A percentile compares a stretch with the other conserved stretches of the same genome.
Evolutionary conservation across 2,888 invertebrate genomes (phyloP).

Genomic region (Selenia dentaria): DNA sequence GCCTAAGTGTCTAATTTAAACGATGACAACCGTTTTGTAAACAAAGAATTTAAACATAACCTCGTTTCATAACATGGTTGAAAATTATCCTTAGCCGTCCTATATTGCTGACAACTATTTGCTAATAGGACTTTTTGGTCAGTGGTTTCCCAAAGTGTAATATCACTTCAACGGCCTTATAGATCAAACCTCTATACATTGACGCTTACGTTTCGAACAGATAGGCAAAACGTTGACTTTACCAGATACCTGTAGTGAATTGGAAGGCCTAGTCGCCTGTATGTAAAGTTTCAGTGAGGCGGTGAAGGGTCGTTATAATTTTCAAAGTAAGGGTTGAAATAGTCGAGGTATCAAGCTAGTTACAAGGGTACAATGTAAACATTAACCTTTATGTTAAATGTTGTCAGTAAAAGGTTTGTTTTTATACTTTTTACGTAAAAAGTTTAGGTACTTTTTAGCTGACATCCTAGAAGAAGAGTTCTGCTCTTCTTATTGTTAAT

Average conservation of each 20-base stretch:
- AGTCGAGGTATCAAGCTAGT: slow-evolving; percentile 37
- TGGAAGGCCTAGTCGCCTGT: not conserved
- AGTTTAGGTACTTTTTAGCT: too few relatives aligned
- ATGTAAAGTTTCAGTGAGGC: not conserved
- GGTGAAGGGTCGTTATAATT: slow-evolving; percentile 42
- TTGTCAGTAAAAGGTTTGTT: slow-evolving; percentile 28
- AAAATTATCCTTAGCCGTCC: slow-evolving; percentile 12
- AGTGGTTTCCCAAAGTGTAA: not conserved
- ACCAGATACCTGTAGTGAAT: not conserved
- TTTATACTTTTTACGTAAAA: slow-evolving; percentile 20
- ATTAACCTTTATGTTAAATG: slow-evolving; percentile 33
- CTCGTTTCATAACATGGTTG: slow-evolving; percentile 2
- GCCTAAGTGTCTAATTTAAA: not conserved
- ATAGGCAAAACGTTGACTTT: not conserved
- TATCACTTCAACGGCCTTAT: not conserved
- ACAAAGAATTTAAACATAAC: not conserved
- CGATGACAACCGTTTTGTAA: not conserved
- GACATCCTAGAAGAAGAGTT: too few relatives aligned
- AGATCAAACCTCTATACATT: not conserved
- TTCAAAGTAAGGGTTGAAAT: slow-evolving; percentile 36
- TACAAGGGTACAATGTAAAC: slow-evolving; percentile 37
- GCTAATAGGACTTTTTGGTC: slow-evolving; percentile 22
- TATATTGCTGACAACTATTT: slow-evolving; percentile 33
- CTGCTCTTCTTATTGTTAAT: too few relatives aligned
- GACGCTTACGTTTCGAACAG: not conserved